Percentiles rank a stretch among this genome's conserved stretches.
These are phyloP conservation scores for Muraenolepis orangiensis DNA, from an alignment of 2,797 vertebrate species.

Conservation along the genomic window DNA sequence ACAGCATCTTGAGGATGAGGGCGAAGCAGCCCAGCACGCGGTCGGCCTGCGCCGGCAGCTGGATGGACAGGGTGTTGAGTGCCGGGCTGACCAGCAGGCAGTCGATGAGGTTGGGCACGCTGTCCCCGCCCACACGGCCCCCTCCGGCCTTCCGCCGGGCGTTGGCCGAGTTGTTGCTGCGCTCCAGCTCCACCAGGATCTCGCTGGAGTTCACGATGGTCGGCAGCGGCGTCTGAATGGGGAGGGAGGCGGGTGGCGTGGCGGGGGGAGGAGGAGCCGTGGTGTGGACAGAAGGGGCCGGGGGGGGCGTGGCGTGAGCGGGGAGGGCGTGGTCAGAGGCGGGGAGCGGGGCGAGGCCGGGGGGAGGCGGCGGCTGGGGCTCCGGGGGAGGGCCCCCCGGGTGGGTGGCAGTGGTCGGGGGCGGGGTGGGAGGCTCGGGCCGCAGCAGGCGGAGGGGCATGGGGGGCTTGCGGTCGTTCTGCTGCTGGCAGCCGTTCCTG, in stretches of 20 bases:
- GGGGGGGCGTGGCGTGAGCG: not conserved
- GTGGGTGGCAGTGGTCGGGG: conserved; percentile 40
- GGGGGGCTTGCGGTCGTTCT: conserved; percentile 91
- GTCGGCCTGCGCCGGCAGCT: conserved; percentile 93
- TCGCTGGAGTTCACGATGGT: conserved; percentile 91
- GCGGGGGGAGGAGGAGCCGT: not conserved
- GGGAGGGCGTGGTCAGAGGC: not conserved
- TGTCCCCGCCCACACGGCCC: conserved; percentile 78
- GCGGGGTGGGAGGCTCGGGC: conserved; percentile 75
- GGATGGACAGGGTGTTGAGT: conserved; percentile 92
- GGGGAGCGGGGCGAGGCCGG: not conserved
- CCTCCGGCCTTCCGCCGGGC: conserved; percentile 77
- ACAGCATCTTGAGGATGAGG: conserved; percentile 99
- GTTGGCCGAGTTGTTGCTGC: conserved; percentile 90
- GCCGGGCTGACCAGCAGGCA: conserved; percentile 97
- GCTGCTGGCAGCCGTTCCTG: conserved; percentile 95
- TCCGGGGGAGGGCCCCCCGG: conserved; percentile 22
- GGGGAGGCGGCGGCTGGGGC: conserved; percentile 2
- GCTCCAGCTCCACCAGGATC: conserved; percentile 94
- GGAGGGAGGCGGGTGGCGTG: conserved; percentile 37
- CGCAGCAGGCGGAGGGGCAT: conserved; percentile 91
- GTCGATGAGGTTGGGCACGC: conserved; percentile 97
- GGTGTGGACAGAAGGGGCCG: not conserved
- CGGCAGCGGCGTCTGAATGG: conserved; percentile 58
- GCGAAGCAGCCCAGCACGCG: conserved; percentile 96